Evolutionary conservation across 1,140 invertebrate species (phyloP).

Genomic region (Archegozetes longisetosus): DNA sequence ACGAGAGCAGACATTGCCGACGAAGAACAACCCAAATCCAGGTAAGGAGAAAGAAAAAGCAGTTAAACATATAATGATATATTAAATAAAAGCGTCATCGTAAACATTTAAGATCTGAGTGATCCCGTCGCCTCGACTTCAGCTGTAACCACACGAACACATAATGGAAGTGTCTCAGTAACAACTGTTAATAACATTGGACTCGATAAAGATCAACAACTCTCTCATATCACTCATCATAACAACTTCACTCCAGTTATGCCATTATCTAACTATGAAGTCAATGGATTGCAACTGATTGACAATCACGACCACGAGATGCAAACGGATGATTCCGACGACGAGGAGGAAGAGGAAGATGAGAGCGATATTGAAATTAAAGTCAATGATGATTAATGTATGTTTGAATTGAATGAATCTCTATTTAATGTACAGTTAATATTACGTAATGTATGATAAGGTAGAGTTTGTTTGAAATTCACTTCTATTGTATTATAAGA

Average conservation of each 20-base stretch:
- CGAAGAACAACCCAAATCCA: constrained; percentile 91
- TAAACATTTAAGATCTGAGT: background rate
- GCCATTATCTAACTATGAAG: background rate
- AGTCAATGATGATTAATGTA: constrained; percentile 12
- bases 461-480: too few species aligned
- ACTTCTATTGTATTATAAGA: too few species aligned
- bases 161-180: background rate
- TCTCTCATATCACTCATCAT: background rate
- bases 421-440: background rate
- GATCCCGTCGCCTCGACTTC: background rate
- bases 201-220: background rate
- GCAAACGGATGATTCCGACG: background rate
- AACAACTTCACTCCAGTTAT: background rate
- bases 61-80: too few species aligned
- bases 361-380: constrained; percentile 7
- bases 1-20: constrained; percentile 82
- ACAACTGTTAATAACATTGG: background rate
- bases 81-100: too few species aligned
- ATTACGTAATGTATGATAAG: too few species aligned
- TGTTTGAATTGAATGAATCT: background rate
- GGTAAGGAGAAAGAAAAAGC: too few species aligned
- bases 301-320: background rate
- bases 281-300: background rate
- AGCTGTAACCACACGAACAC: background rate
- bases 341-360: constrained; percentile 8